These are phyloP conservation scores for Furcula furcula DNA, from an alignment of 2,888 invertebrate genomes.

Conservation along the genomic window DNA sequence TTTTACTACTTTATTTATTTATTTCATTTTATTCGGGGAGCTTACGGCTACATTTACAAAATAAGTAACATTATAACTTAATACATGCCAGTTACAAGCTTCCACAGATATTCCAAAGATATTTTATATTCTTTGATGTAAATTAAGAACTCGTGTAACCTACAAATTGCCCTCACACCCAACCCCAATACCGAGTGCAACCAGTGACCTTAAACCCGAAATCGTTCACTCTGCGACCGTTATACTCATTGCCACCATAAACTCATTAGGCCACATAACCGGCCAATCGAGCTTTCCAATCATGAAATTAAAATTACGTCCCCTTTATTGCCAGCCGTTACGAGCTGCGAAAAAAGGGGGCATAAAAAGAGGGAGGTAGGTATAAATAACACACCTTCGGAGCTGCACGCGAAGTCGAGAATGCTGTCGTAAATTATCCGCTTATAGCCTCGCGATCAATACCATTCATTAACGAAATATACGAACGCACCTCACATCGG, in stretches of 20 bases:
- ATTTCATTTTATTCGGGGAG: too few species aligned
- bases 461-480: conserved; percentile 75
- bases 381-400: conserved; percentile 80
- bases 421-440: conserved; percentile 72
- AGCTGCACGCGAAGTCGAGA: conserved; percentile 67
- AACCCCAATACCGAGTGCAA: conserved; percentile 22
- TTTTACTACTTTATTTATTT: too few species aligned
- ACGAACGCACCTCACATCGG: conserved; percentile 45
- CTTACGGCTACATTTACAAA: too few species aligned
- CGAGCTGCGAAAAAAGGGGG: conserved; percentile 82
- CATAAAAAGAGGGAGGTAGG: conserved; percentile 75
- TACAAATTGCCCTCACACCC: conserved; percentile 18
- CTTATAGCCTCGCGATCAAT: conserved; percentile 75
- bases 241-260: conserved; percentile 70
- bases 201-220: conserved; percentile 44
- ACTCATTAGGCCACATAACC: conserved; percentile 79
- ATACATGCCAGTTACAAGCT: too few species aligned
- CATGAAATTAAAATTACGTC: conserved; percentile 81
- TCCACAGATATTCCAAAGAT: too few species aligned
- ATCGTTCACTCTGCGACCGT: conserved; percentile 58
- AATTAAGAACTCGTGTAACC: too few species aligned
- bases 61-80: too few species aligned
- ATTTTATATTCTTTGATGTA: too few species aligned
- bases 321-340: conserved; percentile 77
- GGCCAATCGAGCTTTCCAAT: conserved; percentile 81